phyloP scores from a whole-genome alignment of 1,140 invertebrate genomes.

The Chionoecetes opilio region DNA sequence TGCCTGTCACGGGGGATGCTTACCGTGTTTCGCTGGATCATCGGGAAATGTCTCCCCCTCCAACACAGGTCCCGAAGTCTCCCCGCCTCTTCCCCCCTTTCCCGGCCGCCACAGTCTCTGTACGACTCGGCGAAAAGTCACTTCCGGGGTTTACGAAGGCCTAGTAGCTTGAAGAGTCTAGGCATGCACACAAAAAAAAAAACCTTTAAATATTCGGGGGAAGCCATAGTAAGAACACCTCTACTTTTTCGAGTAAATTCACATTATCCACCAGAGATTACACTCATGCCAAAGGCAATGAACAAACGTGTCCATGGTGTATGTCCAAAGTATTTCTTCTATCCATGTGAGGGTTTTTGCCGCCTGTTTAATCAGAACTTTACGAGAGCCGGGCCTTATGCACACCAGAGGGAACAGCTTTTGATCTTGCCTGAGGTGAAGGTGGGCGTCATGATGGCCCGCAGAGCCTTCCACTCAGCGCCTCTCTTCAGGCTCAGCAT shows the following conservation, averaged over 20 bases:
- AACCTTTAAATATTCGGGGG: neutral
- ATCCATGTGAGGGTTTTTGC: conserved; percentile 38
- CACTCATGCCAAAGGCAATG: conserved; percentile 85
- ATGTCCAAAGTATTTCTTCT: conserved; percentile 82
- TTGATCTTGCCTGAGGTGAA: conserved; percentile 81
- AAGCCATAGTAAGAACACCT: neutral
- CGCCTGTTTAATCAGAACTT: neutral
- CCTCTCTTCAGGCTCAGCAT: conserved; percentile 51
- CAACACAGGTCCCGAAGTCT: conserved; percentile 84
- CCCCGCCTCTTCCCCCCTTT: conserved; percentile 78
- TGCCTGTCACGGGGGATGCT: neutral
- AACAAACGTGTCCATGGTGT: conserved; percentile 85
- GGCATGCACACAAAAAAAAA: neutral
- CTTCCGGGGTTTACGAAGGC: neutral
- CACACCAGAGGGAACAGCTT: conserved; percentile 44
- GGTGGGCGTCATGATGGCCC: conserved; percentile 77
- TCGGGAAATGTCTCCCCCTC: conserved; percentile 82
- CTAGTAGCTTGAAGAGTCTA: conserved; percentile 20
- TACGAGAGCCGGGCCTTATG: conserved; percentile 41
- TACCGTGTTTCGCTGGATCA: conserved; percentile 72
- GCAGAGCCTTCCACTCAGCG: conserved; percentile 71
- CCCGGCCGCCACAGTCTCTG: neutral
- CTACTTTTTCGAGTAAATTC: conserved; percentile 70
- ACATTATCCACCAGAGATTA: conserved; percentile 74
- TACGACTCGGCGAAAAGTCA: conserved; percentile 52